Base-by-base conservation (phyloP, 2,888 invertebrate species). In the Eucriotettix oculatus region DNA sequence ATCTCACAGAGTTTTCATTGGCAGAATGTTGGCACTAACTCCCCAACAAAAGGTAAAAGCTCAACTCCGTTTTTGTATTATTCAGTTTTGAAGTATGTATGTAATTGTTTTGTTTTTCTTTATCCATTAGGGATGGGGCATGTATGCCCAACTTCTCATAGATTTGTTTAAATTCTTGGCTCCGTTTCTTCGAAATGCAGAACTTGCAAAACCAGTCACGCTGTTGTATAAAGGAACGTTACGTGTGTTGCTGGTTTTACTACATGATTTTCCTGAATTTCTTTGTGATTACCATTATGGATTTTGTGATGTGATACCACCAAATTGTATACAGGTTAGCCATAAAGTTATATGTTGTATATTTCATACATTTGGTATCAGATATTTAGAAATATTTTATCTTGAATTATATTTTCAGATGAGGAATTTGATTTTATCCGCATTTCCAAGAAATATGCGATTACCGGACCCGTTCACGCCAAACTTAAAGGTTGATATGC, bases 211-310 rank as follows among this genome's bases (percentile, higher is more conserved):
- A 67, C 92, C 97, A 0, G 92, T 98, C 9, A 90, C 92, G 69
- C 80, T 89, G 68, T 77, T 99, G 40, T 99, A 99, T 78, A 96
- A 95, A 76, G 98, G 96, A 67, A 95, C 96, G 0, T 77, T 99
- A 55, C 84, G 97, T 64, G 94, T 99, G 10, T 78, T 99, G 58
- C 78, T 99, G 52, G 96, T 99, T 0, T 77, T 99, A 42, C 79
- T 99, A 12, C 99, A 99, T 72, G 99, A 99, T 73, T 99, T 99
- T 74, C 99, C 99, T 0, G 99, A 99, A 76, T 96, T 99, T 74
- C 80, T 99, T 58, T 98, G 98, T 74, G 99, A 99, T 73, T 98
- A 97, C 74, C 97, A 99, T 74, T 98, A 98, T 73, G 92, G 93
- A 54, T 96, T 99, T 76, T 98, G 99, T 74, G 99, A 99, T 74